These are phyloP conservation scores for Hycleus phaleratus DNA, from an alignment of 1,140 invertebrate species.

Conservation along the genomic window DNA sequence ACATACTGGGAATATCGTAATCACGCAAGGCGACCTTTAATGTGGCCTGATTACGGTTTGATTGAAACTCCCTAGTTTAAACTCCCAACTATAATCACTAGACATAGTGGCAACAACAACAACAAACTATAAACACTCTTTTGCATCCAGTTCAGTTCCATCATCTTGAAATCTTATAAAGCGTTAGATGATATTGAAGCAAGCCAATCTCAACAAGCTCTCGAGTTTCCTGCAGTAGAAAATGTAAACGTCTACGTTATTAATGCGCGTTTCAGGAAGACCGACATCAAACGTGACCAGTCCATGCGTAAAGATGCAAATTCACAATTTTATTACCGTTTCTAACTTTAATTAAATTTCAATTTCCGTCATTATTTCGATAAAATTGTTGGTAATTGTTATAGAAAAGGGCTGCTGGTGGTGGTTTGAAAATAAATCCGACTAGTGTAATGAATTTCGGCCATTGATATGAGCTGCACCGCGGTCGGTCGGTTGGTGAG, in stretches of 20 bases:
- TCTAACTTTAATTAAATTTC: too few relatives aligned
- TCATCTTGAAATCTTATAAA: too few relatives aligned
- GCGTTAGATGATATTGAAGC: constrained; percentile 1
- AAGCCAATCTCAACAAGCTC: not conserved
- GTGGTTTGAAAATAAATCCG: constrained; percentile 2
- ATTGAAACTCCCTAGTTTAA: constrained; percentile 1
- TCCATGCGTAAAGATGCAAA: constrained; percentile 9
- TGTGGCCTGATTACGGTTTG: constrained; percentile 10
- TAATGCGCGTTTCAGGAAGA: constrained; percentile 6
- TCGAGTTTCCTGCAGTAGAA: not conserved
- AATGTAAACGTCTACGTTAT: constrained; percentile 14
- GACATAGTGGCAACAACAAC: too few relatives aligned
- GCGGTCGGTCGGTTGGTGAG: constrained; percentile 23
- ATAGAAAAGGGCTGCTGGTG: not conserved
- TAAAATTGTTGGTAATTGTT: too few relatives aligned
- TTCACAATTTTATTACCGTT: constrained; percentile 7
- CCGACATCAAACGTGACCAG: constrained; percentile 10
- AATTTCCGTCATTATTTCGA: too few relatives aligned
- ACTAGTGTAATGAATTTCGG: constrained; percentile 32
- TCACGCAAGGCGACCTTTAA: constrained; percentile 13
- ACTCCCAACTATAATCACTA: too few relatives aligned
- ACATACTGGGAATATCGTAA: constrained; percentile 11
- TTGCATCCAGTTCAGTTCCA: too few relatives aligned
- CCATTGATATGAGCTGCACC: constrained; percentile 35
- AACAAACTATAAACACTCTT: too few relatives aligned